Evolutionary conservation across 2,797 vertebrate genomes (phyloP).

Genomic region (Takifugu ocellatus): DNA sequence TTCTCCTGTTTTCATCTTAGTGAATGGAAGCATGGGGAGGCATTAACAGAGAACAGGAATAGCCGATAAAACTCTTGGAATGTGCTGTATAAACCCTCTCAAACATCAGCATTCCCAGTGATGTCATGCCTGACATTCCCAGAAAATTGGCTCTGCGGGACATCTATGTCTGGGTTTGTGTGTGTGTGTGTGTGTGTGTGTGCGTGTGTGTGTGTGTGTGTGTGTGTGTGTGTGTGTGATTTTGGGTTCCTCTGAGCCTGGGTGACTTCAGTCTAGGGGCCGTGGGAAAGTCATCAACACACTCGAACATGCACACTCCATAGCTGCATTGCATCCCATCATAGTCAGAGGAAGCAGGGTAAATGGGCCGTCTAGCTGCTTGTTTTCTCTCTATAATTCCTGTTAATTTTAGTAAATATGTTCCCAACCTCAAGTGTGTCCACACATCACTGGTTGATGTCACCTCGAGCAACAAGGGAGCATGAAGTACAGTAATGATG

Average conservation of each 20-base stretch:
- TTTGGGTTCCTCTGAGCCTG: conserved; percentile 21
- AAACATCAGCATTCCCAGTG: conserved; percentile 34
- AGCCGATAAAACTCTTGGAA: conserved; percentile 25
- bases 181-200: conserved; percentile 21
- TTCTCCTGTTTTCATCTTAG: conserved; percentile 3
- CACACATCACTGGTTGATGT: conserved; percentile 3
- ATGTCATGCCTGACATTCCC: conserved; percentile 54
- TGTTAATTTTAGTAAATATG: conserved; percentile 58
- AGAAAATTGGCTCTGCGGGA: conserved; percentile 25
- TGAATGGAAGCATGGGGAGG: conserved; percentile 33
- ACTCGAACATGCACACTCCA: background rate
- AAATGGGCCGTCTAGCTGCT: conserved; percentile 64
- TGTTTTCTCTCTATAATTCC: conserved; percentile 57
- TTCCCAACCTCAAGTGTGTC: conserved; percentile 36
- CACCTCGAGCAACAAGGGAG: conserved; percentile 22
- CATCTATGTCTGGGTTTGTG: conserved; percentile 26
- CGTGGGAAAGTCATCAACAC: conserved; percentile 69
- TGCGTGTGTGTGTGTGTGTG: background rate
- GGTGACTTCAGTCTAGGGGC: conserved; percentile 33
- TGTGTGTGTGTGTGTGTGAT: conserved; percentile 11
- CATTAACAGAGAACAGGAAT: conserved; percentile 23
- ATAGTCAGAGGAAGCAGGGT: conserved; percentile 49
- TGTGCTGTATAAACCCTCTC: conserved; percentile 33
- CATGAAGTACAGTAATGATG: conserved; percentile 6
- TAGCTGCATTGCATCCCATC: conserved; percentile 15